A percentile compares a stretch with the other conserved stretches of the same genome.
Conservation (phyloP, 2,797 vertebrate species). For the Macroramphosus scolopax region DNA sequence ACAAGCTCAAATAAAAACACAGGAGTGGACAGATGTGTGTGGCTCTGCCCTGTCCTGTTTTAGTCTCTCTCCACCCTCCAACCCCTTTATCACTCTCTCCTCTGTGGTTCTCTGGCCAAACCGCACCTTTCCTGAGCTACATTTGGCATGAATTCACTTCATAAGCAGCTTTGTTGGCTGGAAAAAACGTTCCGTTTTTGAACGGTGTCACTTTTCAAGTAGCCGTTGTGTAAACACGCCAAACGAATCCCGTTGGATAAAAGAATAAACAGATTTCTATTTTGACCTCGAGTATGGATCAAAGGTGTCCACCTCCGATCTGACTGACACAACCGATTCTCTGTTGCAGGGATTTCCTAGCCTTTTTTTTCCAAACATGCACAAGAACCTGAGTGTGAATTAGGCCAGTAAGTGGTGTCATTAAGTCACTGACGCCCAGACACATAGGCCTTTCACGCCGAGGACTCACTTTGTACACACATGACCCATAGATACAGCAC, state of each 20-base stretch:
- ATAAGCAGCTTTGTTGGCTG: slow-evolving; percentile 6
- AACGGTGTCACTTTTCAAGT: slow-evolving; percentile 32
- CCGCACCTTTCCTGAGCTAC: slow-evolving; percentile 27
- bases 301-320: slow-evolving; percentile 44
- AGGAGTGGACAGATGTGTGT: slow-evolving; percentile 62
- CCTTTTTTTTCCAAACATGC: slow-evolving; percentile 62
- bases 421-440: slow-evolving; percentile 71
- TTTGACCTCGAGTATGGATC: slow-evolving; percentile 49
- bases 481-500: slow-evolving; percentile 67
- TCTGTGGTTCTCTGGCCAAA: slow-evolving; percentile 20
- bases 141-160: slow-evolving; percentile 41
- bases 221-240: slow-evolving; percentile 40
- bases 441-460: slow-evolving; percentile 73
- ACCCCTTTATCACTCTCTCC: slow-evolving; percentile 14
- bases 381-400: slow-evolving; percentile 75
- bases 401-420: slow-evolving; percentile 74
- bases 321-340: slow-evolving; percentile 67
- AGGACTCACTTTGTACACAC: slow-evolving; percentile 61
- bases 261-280: slow-evolving; percentile 45
- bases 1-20: slow-evolving; percentile 63
- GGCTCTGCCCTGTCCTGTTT: slow-evolving; percentile 58
- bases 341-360: slow-evolving; percentile 68
- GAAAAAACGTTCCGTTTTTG: slow-evolving; percentile 19
- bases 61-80: slow-evolving; percentile 29
- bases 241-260: slow-evolving; percentile 35